Conservation (phyloP, 92 coral and sea anemone species). For the Metridium senile region DNA sequence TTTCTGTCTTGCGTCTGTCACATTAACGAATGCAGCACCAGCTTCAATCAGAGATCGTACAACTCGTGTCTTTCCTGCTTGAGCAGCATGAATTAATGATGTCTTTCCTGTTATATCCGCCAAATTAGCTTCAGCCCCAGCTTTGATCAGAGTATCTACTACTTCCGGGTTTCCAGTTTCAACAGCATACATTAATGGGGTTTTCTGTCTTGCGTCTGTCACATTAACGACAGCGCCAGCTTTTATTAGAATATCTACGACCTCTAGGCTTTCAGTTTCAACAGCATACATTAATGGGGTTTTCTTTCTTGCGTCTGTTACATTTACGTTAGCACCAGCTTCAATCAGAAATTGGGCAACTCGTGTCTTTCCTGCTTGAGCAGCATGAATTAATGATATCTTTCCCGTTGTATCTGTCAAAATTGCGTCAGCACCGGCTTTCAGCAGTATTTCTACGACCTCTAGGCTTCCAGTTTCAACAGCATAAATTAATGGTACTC, state of each 20-base stretch:
- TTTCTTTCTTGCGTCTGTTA: neutral
- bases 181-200: neutral
- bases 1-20: neutral
- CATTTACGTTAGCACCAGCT: neutral
- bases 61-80: neutral
- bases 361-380: neutral
- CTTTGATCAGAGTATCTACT: neutral
- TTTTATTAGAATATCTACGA: neutral
- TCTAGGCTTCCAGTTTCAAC: neutral
- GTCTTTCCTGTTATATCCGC: neutral
- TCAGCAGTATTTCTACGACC: neutral
- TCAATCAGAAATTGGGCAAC: neutral
- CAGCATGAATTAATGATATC: constrained; percentile 12
- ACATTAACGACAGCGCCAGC: neutral
- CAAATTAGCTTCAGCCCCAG: neutral
- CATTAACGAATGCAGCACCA: constrained; percentile 1
- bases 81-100: neutral
- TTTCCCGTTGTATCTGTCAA: neutral
- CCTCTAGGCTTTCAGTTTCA: neutral
- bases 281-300: constrained; percentile 13
- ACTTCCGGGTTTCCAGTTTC: neutral
- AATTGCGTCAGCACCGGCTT: constrained; percentile 12
- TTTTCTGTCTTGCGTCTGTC: neutral
- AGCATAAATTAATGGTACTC: constrained; percentile 19
- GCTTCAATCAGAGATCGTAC: neutral